Conservation (phyloP, 2,888 invertebrate genomes). For the Diaphora mendica region DNA sequence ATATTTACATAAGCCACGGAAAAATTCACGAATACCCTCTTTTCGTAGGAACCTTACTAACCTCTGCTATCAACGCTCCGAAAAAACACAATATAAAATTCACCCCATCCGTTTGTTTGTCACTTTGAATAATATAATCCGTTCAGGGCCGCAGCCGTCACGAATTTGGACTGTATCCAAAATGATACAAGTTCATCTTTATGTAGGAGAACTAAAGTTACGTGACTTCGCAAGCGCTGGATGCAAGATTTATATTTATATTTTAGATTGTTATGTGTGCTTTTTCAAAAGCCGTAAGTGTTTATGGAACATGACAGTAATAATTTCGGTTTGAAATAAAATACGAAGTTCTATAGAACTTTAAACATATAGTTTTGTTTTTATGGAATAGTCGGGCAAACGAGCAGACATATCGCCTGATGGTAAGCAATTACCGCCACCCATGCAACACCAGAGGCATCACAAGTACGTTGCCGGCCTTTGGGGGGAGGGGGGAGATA, state of each 20-base stretch:
- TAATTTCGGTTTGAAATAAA: background rate
- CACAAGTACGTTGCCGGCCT: too few relatives aligned
- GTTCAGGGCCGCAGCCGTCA: slow-evolving; percentile 44
- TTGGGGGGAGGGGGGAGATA: too few relatives aligned
- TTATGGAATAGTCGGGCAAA: too few relatives aligned
- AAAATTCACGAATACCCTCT: background rate
- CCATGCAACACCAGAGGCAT: too few relatives aligned
- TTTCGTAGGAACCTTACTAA: background rate
- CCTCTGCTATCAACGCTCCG: slow-evolving; percentile 29
- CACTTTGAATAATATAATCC: slow-evolving; percentile 64
- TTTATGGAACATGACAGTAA: slow-evolving; percentile 16
- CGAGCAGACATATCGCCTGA: too few relatives aligned
- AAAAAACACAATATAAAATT: slow-evolving; percentile 43
- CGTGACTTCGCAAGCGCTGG: slow-evolving; percentile 51
- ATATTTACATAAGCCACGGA: background rate
- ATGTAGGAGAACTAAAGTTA: slow-evolving; percentile 50
- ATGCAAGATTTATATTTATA: slow-evolving; percentile 40
- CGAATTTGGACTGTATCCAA: slow-evolving; percentile 61
- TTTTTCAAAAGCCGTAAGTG: slow-evolving; percentile 14
- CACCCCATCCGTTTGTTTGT: slow-evolving; percentile 52
- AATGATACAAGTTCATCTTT: slow-evolving; percentile 56
- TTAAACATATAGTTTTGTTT: too few relatives aligned
- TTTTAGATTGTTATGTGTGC: slow-evolving; percentile 23
- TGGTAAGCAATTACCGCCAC: too few relatives aligned
- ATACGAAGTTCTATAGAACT: background rate